These are phyloP conservation scores for Poeciliopsis prolifica DNA, from an alignment of 2,113 vertebrate genomes.

Conservation along the genomic window DNA sequence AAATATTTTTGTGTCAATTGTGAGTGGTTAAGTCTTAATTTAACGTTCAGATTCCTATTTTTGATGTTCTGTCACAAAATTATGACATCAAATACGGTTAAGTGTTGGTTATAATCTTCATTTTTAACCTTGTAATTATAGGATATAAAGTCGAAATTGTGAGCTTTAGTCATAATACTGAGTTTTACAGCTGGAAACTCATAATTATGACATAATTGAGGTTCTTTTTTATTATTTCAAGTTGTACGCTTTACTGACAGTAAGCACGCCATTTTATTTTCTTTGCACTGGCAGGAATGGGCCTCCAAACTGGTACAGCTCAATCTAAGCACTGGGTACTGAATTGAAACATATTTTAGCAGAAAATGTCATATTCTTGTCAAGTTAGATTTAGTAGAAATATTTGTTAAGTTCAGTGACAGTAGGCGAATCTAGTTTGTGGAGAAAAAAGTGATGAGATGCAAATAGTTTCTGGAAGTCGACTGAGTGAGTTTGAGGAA, in stretches of 20 bases:
- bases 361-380: neutral
- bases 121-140: neutral
- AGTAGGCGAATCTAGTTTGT: neutral
- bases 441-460: neutral
- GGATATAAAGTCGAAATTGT: neutral
- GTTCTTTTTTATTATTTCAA: neutral
- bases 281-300: neutral
- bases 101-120: neutral
- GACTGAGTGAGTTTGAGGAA: slow-evolving; percentile 68
- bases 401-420: neutral
- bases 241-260: neutral
- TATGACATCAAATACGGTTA: neutral
- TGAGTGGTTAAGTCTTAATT: neutral
- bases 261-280: neutral
- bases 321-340: neutral
- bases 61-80: neutral
- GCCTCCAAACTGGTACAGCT: neutral
- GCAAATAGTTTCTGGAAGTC: slow-evolving; percentile 63
- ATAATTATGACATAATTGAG: neutral
- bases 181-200: neutral
- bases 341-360: neutral
- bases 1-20: neutral
- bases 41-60: neutral
- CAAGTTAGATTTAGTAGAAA: slow-evolving; percentile 1
- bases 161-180: neutral